A percentile compares a stretch with the other conserved stretches of the same genome.
Conservation (phyloP, 2,888 invertebrate species). For the Perizoma affinitatum region DNA sequence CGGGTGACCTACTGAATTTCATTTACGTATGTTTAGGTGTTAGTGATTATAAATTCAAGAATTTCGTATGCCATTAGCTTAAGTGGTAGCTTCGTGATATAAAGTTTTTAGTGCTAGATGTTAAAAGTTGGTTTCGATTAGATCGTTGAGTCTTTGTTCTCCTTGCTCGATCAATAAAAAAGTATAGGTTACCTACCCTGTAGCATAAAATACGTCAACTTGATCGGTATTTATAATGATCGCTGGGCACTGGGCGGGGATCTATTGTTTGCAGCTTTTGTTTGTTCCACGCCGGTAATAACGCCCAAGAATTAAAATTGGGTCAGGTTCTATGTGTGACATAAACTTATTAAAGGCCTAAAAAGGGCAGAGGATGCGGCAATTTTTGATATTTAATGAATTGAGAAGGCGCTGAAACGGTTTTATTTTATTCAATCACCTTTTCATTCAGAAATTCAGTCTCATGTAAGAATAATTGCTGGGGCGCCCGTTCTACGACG, state of each 20-base stretch:
- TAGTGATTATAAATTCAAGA: no score
- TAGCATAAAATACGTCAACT: background rate
- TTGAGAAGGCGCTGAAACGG: background rate
- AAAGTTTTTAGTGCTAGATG: no score
- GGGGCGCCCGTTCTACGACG: slow-evolving; percentile 31
- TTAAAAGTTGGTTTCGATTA: no score
- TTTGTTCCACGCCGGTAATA: slow-evolving; percentile 71
- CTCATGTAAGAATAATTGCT: slow-evolving; percentile 48
- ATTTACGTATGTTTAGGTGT: slow-evolving; percentile 7
- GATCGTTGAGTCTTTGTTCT: no score
- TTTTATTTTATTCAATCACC: background rate
- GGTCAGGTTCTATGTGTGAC: slow-evolving; percentile 70
- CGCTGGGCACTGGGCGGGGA: slow-evolving; percentile 40
- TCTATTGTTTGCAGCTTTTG: slow-evolving; percentile 72
- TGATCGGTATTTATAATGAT: slow-evolving; percentile 27
- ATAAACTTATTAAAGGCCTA: slow-evolving; percentile 75
- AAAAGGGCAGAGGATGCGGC: slow-evolving; percentile 50
- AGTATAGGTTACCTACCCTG: background rate
- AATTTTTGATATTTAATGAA: slow-evolving; percentile 15
- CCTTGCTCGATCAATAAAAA: no score
- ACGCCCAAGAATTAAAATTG: slow-evolving; percentile 75
- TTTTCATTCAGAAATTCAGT: slow-evolving; percentile 2
- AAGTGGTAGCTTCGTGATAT: no score
- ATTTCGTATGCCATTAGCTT: no score
- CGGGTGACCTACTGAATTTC: slow-evolving; percentile 31